Evolutionary conservation across 1,140 invertebrate genomes (phyloP).

Genomic region (Lasaia peninsularis): DNA sequence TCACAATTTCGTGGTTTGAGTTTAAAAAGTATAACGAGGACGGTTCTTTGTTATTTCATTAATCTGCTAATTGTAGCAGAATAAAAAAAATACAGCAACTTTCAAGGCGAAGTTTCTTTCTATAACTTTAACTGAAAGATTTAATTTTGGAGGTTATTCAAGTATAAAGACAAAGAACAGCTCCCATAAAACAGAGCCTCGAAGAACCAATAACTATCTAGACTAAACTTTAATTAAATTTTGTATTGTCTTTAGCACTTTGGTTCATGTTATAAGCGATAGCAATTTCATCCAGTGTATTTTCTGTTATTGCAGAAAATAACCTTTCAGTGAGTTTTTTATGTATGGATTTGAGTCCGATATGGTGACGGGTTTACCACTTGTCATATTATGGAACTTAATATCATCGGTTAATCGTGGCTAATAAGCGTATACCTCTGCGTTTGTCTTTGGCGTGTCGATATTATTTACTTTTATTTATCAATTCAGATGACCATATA

Average conservation of each 20-base stretch:
- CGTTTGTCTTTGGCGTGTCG: no score
- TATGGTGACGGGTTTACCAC: no score
- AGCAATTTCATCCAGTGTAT: no score
- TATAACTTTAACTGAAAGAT: conserved; percentile 10
- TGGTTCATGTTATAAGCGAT: conserved; percentile 21
- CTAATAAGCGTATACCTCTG: no score
- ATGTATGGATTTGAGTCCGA: no score
- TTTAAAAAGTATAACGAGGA: neutral
- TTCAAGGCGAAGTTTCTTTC: conserved; percentile 9
- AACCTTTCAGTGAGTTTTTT: no score
- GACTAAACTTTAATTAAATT: conserved; percentile 54
- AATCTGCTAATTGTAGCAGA: neutral
- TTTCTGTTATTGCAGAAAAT: no score
- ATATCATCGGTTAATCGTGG: no score
- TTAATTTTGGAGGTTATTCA: conserved; percentile 18
- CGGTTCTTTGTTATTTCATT: neutral
- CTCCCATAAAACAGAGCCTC: conserved; percentile 41
- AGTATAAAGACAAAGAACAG: conserved; percentile 31
- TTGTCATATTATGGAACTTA: no score
- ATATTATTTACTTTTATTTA: no score
- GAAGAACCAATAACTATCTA: conserved; percentile 49
- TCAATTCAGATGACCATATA: no score
- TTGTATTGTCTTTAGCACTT: conserved; percentile 47
- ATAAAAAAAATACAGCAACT: neutral
- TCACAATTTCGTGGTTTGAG: no score